A percentile compares a stretch with the other conserved stretches of the same genome.
Evolutionary conservation across 1,140 invertebrate genomes (phyloP).

Genomic region (Drosophila ananassae): DNA sequence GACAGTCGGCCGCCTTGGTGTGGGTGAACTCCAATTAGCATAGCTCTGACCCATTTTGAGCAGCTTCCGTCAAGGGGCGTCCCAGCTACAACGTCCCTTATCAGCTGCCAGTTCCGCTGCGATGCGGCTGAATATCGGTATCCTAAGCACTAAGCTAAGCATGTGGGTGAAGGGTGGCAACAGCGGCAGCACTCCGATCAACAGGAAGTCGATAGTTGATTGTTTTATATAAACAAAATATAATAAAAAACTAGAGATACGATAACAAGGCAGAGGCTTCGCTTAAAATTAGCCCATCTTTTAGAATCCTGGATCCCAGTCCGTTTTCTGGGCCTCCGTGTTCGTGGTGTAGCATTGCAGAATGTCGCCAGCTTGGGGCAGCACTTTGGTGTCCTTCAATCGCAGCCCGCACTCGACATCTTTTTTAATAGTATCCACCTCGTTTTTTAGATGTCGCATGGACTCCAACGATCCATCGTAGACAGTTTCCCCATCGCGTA

Average conservation of each 20-base stretch:
- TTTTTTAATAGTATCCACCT: slow-evolving; percentile 93
- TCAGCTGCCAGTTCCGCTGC: slow-evolving; percentile 52
- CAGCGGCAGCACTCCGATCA: slow-evolving; percentile 53
- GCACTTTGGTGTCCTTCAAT: slow-evolving; percentile 87
- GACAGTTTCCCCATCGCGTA: slow-evolving; percentile 89
- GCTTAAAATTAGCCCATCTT: not conserved
- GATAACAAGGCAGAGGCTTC: slow-evolving; percentile 25
- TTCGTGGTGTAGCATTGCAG: slow-evolving; percentile 91
- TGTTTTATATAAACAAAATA: slow-evolving; percentile 75
- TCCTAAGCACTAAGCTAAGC: slow-evolving; percentile 64
- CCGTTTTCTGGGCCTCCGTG: slow-evolving; percentile 87
- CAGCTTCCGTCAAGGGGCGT: slow-evolving; percentile 75
- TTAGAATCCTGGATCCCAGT: slow-evolving; percentile 95
- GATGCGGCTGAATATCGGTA: slow-evolving; percentile 39
- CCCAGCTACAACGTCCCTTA: slow-evolving; percentile 44
- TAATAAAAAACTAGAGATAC: slow-evolving; percentile 65
- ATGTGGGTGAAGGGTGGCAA: slow-evolving; percentile 81
- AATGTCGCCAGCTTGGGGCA: slow-evolving; percentile 90
- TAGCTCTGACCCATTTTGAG: slow-evolving; percentile 74
- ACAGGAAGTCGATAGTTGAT: slow-evolving; percentile 75
- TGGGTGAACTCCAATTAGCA: slow-evolving; percentile 78
- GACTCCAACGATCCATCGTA: slow-evolving; percentile 90
- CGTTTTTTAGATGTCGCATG: slow-evolving; percentile 95
- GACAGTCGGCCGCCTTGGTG: slow-evolving; percentile 42
- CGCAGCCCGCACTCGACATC: slow-evolving; percentile 95